Percentiles rank a stretch among this genome's conserved stretches.
Conservation (phyloP, 2,888 invertebrate genomes). For the Ectemnius lituratus region DNA sequence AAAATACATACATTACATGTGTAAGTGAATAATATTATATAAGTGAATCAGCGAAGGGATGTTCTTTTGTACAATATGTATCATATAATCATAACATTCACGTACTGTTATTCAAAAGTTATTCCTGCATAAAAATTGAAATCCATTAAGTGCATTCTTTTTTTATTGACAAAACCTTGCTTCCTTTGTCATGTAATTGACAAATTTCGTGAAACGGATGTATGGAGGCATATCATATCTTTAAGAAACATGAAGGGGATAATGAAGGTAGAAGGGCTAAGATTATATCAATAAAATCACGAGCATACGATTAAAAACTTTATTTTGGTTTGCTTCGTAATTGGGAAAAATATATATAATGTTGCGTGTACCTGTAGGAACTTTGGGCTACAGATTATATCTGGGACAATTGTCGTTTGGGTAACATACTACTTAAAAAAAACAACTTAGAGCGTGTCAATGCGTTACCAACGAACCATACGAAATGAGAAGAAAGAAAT, state of each 20-base stretch:
- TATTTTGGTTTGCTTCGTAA: slow-evolving; percentile 75
- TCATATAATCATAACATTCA: slow-evolving; percentile 63
- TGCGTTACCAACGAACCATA: slow-evolving; percentile 59
- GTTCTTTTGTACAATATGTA: slow-evolving; percentile 72
- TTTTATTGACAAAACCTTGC: no score
- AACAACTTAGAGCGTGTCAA: slow-evolving; percentile 48
- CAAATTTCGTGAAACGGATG: no score
- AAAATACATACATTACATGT: slow-evolving; percentile 49
- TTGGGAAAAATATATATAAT: slow-evolving; percentile 75
- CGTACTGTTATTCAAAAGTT: slow-evolving; percentile 62
- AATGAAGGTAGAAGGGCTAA: no score
- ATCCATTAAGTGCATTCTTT: neutral
- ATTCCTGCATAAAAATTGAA: slow-evolving; percentile 46
- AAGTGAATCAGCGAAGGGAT: slow-evolving; percentile 62
- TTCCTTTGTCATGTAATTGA: no score
- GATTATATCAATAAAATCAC: no score
- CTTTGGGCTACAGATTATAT: slow-evolving; percentile 75
- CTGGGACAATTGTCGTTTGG: slow-evolving; percentile 63
- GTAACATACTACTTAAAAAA: slow-evolving; percentile 57
- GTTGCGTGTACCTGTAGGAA: slow-evolving; percentile 75
- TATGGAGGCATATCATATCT: no score
- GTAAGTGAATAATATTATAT: slow-evolving; percentile 55
- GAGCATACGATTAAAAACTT: slow-evolving; percentile 70
- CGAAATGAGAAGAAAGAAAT: slow-evolving; percentile 43
- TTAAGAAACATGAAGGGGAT: no score